Percentiles rank a stretch among this genome's conserved stretches.
These are phyloP conservation scores for Pyralis farinalis DNA, from an alignment of 2,888 invertebrate species.

Conservation along the genomic window DNA sequence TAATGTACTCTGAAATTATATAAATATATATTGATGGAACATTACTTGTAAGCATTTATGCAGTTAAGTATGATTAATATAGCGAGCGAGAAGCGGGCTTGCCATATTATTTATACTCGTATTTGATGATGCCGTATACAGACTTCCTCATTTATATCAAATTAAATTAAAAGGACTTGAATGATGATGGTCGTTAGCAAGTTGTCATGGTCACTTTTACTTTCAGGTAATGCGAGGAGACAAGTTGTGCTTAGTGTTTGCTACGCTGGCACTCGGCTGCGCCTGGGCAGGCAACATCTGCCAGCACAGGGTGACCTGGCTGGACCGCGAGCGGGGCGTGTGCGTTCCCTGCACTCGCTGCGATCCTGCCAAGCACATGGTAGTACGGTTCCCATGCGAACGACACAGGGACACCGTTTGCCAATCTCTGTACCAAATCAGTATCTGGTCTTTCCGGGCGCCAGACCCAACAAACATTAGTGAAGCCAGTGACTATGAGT, in stretches of 20 bases:
- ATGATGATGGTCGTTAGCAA: too few species aligned
- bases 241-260: slow-evolving; percentile 63
- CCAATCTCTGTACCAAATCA: slow-evolving; percentile 84
- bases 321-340: slow-evolving; percentile 83
- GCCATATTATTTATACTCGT: too few species aligned
- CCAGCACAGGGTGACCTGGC: slow-evolving; percentile 84
- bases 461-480: slow-evolving; percentile 44
- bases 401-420: slow-evolving; percentile 88
- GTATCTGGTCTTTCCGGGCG: slow-evolving; percentile 81
- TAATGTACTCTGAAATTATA: too few species aligned
- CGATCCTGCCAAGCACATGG: slow-evolving; percentile 75
- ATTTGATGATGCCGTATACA: too few species aligned
- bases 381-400: slow-evolving; percentile 87
- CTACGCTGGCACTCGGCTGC: slow-evolving; percentile 56
- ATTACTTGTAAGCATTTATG: too few species aligned
- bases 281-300: slow-evolving; percentile 52
- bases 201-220: too few species aligned
- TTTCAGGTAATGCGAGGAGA: slow-evolving; percentile 73
- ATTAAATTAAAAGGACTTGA: too few species aligned
- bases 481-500: slow-evolving; percentile 63
- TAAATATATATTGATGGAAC: too few species aligned
- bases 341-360: slow-evolving; percentile 88
- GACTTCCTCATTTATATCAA: too few species aligned
- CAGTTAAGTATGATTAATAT: too few species aligned
- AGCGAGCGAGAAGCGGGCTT: too few species aligned